Evolutionary conservation across 2,797 vertebrate species (phyloP), one percentile per base, ranked within the genome.

Genomic region (Alosa sapidissima): DNA sequence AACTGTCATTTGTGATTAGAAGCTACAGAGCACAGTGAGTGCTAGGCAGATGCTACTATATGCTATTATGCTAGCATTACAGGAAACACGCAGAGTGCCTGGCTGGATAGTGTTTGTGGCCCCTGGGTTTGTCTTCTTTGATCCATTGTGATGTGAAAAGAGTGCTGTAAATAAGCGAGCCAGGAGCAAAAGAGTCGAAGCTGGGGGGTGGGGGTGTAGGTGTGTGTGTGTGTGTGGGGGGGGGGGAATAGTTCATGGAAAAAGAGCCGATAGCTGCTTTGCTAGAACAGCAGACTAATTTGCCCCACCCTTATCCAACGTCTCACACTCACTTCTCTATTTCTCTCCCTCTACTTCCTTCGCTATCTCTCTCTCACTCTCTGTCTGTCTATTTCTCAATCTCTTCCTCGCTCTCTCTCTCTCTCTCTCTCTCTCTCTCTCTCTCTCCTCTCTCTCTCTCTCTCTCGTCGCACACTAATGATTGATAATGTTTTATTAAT

Each of bases 401-500:
- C 60, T 65, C 62, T 65, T 28, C 10, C 21, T 0, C n/a, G 3
- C 24, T 3, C 16, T 41, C 28, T 78, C 41, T 78, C 14, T 19
- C 16, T 21, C 19, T 47, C 72, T 9, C 72, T 47, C 41, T 78
- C 5, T 78, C 41, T 58, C 9, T 36, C 2, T 21, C 41, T 78
- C 41, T 78, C 14, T 19, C 16, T 21, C 72, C 19, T 47, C 72
- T 9, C 72, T 47, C 41, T 78, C 5, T 78, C 41, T 58, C 9
- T 36, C 2, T 21, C 36, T 78, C 16, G 5, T 89, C 93, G 84
- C 91, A 88, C 88, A 88, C 92, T 94, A 95, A 96, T 95, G 94
- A 95, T 94, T 94, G 93, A 95, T 95, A 94, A 95, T 95, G 93
- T 94, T 95, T 94, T 95, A 95, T 94, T 94, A 94, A 95, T 94